These are phyloP conservation scores for Pristionchus exspectatus DNA, from an alignment of 2,888 invertebrate species.

Conservation along the genomic window DNA sequence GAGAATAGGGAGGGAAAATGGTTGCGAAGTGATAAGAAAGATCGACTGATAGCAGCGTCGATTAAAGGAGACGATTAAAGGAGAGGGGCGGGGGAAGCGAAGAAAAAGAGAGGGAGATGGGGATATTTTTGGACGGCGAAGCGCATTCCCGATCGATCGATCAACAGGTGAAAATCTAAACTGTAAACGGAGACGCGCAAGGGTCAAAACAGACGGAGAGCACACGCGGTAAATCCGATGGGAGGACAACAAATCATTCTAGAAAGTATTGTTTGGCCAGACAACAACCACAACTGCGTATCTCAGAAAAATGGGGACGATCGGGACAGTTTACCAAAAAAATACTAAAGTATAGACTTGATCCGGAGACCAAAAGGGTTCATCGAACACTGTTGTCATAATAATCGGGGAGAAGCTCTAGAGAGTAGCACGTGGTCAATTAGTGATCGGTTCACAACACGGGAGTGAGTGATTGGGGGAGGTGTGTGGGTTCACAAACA, in stretches of 20 bases:
- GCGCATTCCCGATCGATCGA: background rate
- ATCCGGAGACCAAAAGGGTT: no score
- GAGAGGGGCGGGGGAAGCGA: background rate
- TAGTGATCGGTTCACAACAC: background rate
- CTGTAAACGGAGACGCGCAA: background rate
- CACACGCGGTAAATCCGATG: background rate
- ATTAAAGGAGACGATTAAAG: background rate
- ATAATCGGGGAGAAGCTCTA: no score
- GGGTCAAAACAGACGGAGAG: background rate
- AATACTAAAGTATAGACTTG: no score
- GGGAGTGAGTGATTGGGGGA: no score
- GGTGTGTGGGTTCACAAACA: no score
- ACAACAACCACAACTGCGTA: no score
- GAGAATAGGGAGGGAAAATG: background rate
- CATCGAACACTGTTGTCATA: no score
- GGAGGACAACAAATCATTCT: background rate
- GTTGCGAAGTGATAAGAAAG: slow-evolving; percentile 37
- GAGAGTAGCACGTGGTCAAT: background rate
- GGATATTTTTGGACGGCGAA: background rate
- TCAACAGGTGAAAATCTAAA: background rate
- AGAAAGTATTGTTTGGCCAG: no score
- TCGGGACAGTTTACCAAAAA: no score
- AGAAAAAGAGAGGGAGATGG: background rate
- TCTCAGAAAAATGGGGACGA: no score
- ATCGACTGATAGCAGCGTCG: slow-evolving; percentile 1